Percentiles rank a stretch among this genome's conserved stretches.
Evolutionary conservation across 2,888 invertebrate species (phyloP).

Genomic region (Yponomeuta sedellus): DNA sequence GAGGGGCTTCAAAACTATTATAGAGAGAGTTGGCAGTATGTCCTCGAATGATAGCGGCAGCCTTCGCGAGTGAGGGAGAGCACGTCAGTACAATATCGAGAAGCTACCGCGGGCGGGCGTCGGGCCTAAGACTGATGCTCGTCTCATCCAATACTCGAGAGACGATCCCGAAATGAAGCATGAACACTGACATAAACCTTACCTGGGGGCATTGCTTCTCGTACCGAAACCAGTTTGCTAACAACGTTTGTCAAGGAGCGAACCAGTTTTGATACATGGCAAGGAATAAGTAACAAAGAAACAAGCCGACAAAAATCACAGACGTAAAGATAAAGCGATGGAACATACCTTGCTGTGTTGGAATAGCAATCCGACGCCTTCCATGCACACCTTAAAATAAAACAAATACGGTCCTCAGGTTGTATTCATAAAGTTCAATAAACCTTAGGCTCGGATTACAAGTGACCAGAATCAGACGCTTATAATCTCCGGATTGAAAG

Average conservation of each 20-base stretch:
- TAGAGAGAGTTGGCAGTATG: constrained; percentile 4
- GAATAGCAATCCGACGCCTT: constrained; percentile 98
- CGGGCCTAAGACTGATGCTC: constrained; percentile 25
- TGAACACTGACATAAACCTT: constrained; percentile 62
- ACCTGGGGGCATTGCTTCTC: constrained; percentile 45
- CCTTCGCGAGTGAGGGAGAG: constrained; percentile 4
- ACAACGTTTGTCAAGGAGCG: constrained; percentile 21
- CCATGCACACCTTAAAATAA: constrained; percentile 90
- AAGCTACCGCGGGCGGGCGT: constrained; percentile 3
- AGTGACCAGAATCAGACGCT: too few relatives aligned
- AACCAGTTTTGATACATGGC: constrained; percentile 53
- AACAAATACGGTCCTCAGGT: constrained; percentile 3
- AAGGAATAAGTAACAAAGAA: constrained; percentile 39
- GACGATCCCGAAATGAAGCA: constrained; percentile 56
- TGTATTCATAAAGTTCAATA: background rate
- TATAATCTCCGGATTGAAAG: too few relatives aligned
- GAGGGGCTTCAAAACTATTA: constrained; percentile 4
- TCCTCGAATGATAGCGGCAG: constrained; percentile 7
- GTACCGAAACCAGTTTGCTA: constrained; percentile 23
- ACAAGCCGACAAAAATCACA: constrained; percentile 62
- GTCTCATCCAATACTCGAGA: constrained; percentile 40
- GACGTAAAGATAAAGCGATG: constrained; percentile 33
- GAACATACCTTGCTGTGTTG: constrained; percentile 97
- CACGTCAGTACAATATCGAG: constrained; percentile 5
- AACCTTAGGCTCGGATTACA: too few relatives aligned